A percentile compares a stretch with the other conserved stretches of the same genome.
These are phyloP conservation scores for Empis stercorea DNA, from an alignment of 2,888 invertebrate genomes.

Conservation along the genomic window DNA sequence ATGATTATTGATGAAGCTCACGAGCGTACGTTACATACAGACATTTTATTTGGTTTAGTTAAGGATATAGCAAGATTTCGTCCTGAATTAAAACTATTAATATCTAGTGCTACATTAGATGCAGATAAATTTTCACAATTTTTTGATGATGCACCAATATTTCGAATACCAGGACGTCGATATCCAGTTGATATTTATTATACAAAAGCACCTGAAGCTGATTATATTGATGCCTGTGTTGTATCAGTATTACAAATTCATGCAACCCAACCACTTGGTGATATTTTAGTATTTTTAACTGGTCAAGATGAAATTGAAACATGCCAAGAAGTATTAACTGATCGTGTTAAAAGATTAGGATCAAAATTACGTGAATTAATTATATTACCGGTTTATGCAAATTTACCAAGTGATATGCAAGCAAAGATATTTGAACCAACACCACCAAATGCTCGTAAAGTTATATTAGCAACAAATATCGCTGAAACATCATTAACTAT, in stretches of 20 bases:
- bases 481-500: constrained; percentile 99
- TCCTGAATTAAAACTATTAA: constrained; percentile 86
- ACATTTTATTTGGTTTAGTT: constrained; percentile 94
- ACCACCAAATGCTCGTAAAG: constrained; percentile 91
- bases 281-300: constrained; percentile 92
- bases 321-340: constrained; percentile 77
- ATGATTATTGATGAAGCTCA: constrained; percentile 99
- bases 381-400: constrained; percentile 94
- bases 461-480: constrained; percentile 95
- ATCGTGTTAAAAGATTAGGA: constrained; percentile 82
- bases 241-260: constrained; percentile 96
- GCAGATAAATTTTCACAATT: constrained; percentile 96
- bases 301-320: constrained; percentile 87
- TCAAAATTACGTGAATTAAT: constrained; percentile 85
- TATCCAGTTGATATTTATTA: constrained; percentile 99
- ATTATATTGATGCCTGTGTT: constrained; percentile 97
- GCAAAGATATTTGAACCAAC: constrained; percentile 98
- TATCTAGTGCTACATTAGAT: constrained; percentile 96
- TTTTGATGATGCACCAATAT: constrained; percentile 97
- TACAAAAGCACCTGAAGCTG: constrained; percentile 97
- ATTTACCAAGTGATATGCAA: constrained; percentile 97
- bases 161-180: constrained; percentile 91
- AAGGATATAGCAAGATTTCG: constrained; percentile 90
- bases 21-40: constrained; percentile 95
- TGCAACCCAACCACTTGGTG: constrained; percentile 90